phyloP scores from a whole-genome alignment of 2,888 invertebrate species.

The Nomada ruficornis region DNA sequence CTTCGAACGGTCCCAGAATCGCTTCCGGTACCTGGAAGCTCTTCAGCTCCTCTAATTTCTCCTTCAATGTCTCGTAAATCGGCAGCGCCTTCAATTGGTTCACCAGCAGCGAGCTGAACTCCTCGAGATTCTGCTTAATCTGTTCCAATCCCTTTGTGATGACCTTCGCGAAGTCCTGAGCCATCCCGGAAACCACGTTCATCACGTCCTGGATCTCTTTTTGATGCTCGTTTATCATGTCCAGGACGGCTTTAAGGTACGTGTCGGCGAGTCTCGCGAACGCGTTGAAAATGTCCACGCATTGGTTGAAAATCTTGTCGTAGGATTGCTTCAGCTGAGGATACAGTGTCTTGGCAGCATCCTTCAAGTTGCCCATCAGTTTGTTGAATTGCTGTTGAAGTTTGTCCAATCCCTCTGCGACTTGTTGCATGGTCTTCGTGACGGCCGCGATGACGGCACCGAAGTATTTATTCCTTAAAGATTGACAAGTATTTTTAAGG shows the following conservation, averaged over 20 bases:
- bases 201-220: conserved; percentile 88
- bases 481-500: neutral
- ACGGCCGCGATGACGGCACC: conserved; percentile 82
- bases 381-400: conserved; percentile 80
- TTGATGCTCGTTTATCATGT: conserved; percentile 88
- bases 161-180: conserved; percentile 81
- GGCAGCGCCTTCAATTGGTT: conserved; percentile 86
- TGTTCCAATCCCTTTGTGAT: conserved; percentile 76
- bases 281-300: conserved; percentile 85
- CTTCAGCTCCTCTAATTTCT: conserved; percentile 82
- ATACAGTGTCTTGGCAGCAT: conserved; percentile 81
- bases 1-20: conserved; percentile 85
- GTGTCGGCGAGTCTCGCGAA: conserved; percentile 79
- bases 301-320: conserved; percentile 83
- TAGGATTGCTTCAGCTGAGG: conserved; percentile 80
- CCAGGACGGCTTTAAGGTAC: conserved; percentile 85
- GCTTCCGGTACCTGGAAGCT: conserved; percentile 86
- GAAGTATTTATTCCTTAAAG: conserved; percentile 83
- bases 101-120: conserved; percentile 83
- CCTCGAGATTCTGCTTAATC: conserved; percentile 81
- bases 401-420: conserved; percentile 81
- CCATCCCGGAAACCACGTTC: conserved; percentile 84
- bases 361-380: conserved; percentile 80
- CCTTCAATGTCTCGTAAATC: conserved; percentile 84
- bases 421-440: conserved; percentile 80